A percentile compares a stretch with the other conserved stretches of the same genome.
Evolutionary conservation across 37 sponge, comb jelly and placozoan species (phyloP).

Genomic region (Ephydatia muelleri): DNA sequence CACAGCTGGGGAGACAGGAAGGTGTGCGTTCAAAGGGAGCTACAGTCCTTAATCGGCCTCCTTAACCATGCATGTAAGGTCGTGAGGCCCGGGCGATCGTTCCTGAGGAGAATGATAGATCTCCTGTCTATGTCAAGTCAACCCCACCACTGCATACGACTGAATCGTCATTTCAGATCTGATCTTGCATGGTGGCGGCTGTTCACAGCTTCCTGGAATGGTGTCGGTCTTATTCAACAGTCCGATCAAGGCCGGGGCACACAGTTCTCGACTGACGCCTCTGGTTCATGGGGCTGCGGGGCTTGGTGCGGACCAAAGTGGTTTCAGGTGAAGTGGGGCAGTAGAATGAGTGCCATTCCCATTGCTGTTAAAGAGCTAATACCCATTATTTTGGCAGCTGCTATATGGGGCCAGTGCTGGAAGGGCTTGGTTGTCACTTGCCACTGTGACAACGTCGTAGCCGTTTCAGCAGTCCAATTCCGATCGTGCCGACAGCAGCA

Average conservation of each 20-base stretch:
- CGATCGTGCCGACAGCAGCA: conserved; percentile 8
- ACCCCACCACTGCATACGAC: conserved; percentile 11
- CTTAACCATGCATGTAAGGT: not conserved
- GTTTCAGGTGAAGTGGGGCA: conserved; percentile 12
- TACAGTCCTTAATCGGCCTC: not conserved
- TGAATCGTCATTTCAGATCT: conserved; percentile 6
- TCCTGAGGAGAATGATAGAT: conserved; percentile 6
- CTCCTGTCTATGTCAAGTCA: not conserved
- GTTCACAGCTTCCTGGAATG: conserved; percentile 26
- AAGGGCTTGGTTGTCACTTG: not conserved
- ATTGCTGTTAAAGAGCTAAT: conserved; percentile 33
- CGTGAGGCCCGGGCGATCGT: conserved; percentile 9
- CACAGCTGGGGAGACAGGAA: too few species aligned
- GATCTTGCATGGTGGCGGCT: conserved; percentile 29
- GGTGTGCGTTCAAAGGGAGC: not conserved
- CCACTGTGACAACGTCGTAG: conserved; percentile 27
- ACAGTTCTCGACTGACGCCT: conserved; percentile 20
- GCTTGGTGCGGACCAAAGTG: not conserved
- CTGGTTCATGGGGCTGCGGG: conserved; percentile 43
- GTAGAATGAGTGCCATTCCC: not conserved
- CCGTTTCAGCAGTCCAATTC: conserved; percentile 12
- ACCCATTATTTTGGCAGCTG: conserved; percentile 21
- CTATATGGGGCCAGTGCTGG: conserved; percentile 24
- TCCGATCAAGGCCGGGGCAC: not conserved
- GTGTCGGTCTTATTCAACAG: not conserved